Conservation (phyloP, 2,797 vertebrate genomes). For the Microchirus variegatus region DNA sequence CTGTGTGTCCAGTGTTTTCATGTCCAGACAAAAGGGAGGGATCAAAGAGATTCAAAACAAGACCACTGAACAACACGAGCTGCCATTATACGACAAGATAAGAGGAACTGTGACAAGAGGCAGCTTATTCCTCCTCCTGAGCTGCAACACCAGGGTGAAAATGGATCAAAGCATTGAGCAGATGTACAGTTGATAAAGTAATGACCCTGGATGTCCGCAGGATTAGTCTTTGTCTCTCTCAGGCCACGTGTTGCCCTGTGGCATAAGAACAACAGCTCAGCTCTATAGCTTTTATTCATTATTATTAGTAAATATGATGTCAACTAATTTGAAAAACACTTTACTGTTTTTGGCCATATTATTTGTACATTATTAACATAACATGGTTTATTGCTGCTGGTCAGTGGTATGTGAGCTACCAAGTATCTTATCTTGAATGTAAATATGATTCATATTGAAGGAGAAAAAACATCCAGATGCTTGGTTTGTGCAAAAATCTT, state of each 20-base stretch:
- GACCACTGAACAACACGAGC: neutral
- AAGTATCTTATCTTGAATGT: too few species aligned
- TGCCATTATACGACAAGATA: neutral
- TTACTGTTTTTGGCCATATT: too few species aligned
- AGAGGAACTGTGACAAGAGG: constrained; percentile 6
- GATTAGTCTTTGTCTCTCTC: constrained; percentile 66
- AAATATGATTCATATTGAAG: too few species aligned
- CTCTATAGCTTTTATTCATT: neutral
- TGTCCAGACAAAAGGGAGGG: constrained; percentile 18
- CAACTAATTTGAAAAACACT: too few species aligned
- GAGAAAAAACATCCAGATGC: too few species aligned
- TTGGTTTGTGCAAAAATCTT: too few species aligned
- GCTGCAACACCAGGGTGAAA: constrained; percentile 49
- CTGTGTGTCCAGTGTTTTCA: constrained; percentile 32
- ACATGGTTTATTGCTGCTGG: too few species aligned
- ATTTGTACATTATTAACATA: too few species aligned
- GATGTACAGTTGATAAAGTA: constrained; percentile 63
- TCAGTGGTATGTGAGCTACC: too few species aligned
- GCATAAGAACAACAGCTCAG: constrained; percentile 36
- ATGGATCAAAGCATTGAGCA: constrained; percentile 68
- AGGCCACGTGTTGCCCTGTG: constrained; percentile 33
- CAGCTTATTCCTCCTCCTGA: constrained; percentile 48
- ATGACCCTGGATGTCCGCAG: constrained; percentile 34
- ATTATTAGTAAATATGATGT: too few species aligned
- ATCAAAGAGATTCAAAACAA: constrained; percentile 33